Base-by-base conservation (phyloP, 37 sponge, comb jelly and placozoan species). In the Cliona cf. orientalis region DNA sequence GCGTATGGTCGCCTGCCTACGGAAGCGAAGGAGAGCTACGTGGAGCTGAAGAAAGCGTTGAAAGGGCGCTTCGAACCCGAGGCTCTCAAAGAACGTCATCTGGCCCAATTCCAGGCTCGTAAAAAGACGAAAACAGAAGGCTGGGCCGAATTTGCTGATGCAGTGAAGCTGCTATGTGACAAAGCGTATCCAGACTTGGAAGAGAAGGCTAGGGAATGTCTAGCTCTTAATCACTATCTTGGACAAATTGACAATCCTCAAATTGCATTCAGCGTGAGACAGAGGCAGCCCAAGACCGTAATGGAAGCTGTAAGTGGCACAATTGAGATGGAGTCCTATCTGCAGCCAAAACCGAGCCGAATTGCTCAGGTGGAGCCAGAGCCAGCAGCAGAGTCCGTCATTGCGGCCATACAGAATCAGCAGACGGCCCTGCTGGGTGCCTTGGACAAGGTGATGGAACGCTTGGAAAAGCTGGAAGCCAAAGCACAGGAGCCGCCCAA, bases 281-380 rank as follows among this genome's bases (percentile, higher is more conserved):
- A 87, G 77, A 72, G 29, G 49, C 31, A 42, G 35, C 88, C 88
- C 3, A 73, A 43, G 42, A 71, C 61, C 3, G 25, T 89, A 1
- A 67, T 74, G 1, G 80, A 79, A n/a, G 75, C 80, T 9, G 87
- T 87, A 4, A 36, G 9, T 22, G 75, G 69, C 0, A 89, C 89
- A 1, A 19, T 82, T 4, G 89, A 89, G 43, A 70, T 89, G 83
- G 83, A 82, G 73, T 61, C 77, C 38, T 76, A 76, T 43, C 32
- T 76, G 35, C 69, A n/a, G n/a, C n/a, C n/a, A n/a, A n/a, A n/a
- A n/a, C n/a, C n/a, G n/a, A n/a, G n/a, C n/a, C n/a, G n/a, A n/a
- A n/a, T n/a, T n/a, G n/a, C n/a, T n/a, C n/a, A n/a, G n/a, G n/a
- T n/a, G n/a, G n/a, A n/a, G n/a, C n/a, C n/a, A 49, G 53, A 49